phyloP scores from a whole-genome alignment of 2,113 vertebrate genomes.

The Lates calcarifer region DNA sequence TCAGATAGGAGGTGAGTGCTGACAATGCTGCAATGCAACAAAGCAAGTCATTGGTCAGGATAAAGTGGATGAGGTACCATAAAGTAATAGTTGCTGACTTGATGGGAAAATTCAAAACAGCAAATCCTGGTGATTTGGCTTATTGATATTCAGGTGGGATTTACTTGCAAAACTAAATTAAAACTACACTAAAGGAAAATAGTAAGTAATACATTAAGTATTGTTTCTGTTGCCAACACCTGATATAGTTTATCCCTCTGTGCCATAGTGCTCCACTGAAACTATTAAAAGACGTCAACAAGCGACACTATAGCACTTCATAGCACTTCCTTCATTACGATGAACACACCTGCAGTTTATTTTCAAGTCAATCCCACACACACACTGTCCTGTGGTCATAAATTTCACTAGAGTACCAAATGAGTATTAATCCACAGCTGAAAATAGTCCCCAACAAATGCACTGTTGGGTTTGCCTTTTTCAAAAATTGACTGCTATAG shows the following conservation, averaged over 20 bases:
- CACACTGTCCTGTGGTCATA: neutral
- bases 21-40: slow-evolving; percentile 30
- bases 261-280: neutral
- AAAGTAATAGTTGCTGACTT: slow-evolving; percentile 5
- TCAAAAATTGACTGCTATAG: no score
- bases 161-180: neutral
- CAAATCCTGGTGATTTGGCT: neutral
- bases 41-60: slow-evolving; percentile 19
- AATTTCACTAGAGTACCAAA: slow-evolving; percentile 2
- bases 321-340: neutral
- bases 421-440: slow-evolving; percentile 25
- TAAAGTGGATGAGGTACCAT: slow-evolving; percentile 16
- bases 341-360: neutral
- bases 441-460: slow-evolving; percentile 26
- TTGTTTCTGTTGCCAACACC: neutral
- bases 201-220: neutral
- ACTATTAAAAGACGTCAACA: neutral
- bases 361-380: neutral
- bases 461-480: no score
- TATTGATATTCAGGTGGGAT: neutral
- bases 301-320: neutral
- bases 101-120: neutral
- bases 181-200: neutral
- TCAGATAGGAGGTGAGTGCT: slow-evolving; percentile 15
- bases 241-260: neutral